These are phyloP conservation scores for Orussus abietinus DNA, from an alignment of 1,140 invertebrate species.

Conservation along the genomic window DNA sequence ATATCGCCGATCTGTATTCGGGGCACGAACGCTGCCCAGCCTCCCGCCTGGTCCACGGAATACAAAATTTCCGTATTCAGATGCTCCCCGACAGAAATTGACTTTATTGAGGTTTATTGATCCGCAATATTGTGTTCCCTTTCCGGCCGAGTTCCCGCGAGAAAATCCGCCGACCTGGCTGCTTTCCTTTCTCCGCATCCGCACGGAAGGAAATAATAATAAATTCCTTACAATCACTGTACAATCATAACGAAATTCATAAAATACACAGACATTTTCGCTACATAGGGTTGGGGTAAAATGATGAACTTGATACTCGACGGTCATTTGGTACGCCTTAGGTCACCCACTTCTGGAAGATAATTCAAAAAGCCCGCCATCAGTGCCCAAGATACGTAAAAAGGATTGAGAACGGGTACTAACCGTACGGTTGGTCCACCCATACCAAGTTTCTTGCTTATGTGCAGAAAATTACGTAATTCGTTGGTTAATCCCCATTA, in stretches of 20 bases:
- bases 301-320: too few relatives aligned
- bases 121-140: conserved; percentile 50
- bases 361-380: too few relatives aligned
- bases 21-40: conserved; percentile 41
- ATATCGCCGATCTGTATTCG: conserved; percentile 51
- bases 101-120: conserved; percentile 56
- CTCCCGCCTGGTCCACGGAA: conserved; percentile 40
- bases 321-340: too few relatives aligned
- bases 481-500: too few relatives aligned
- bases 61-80: conserved; percentile 54
- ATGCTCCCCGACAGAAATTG: conserved; percentile 53
- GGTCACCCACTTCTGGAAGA: too few relatives aligned
- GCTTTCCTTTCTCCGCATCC: not conserved
- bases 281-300: too few relatives aligned
- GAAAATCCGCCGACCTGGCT: not conserved
- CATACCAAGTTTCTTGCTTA: too few relatives aligned
- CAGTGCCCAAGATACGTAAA: too few relatives aligned
- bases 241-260: not conserved
- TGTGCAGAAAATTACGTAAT: too few relatives aligned
- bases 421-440: too few relatives aligned
- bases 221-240: not conserved
- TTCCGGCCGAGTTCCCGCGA: not conserved
- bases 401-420: too few relatives aligned
- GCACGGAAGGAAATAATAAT: not conserved
- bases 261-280: too few relatives aligned